Evolutionary conservation across 1,140 invertebrate genomes (phyloP), one percentile per base, ranked within the genome.

Genomic region (Drosophila hydei): DNA sequence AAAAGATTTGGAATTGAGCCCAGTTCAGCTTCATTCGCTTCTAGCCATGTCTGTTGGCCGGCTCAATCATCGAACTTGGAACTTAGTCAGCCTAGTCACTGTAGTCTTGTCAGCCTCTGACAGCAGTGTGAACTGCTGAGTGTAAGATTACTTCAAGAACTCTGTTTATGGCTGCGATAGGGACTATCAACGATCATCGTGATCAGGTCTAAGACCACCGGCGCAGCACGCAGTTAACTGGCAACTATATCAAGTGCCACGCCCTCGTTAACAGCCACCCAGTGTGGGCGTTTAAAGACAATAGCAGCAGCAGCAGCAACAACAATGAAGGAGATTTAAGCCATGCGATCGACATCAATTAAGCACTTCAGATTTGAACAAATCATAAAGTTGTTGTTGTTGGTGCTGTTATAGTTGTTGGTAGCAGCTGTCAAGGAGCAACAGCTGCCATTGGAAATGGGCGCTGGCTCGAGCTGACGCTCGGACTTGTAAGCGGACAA

Each of bases 301-400:
- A 30, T 9, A 59, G 19, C n/a, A 56, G 47, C 42, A 54, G 21
- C 27, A 61, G 9, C 56, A 52, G 27, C 56, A 52, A 8, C 27
- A 25, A 14, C 25, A 58, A 18, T 14, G 12, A 4, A 47, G 38
- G 21, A 55, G 11, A 27, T 14, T 12, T 6, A n/a, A 50, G 63
- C 52, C 51, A 72, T 60, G 45, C 62, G 73, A 59, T 76, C 71
- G 42, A 67, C 64, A 80, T 67, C 81, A 80, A 87, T 85, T 87
- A 80, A 64, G 77, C 50, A 74, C 81, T 87, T 87, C 51, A 81
- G 69, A 77, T 64, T 64, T 77, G 51, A 80, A 85, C 73, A 77
- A 84, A 84, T 84, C 79, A 84, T 85, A 76, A 65, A 84, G 70
- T 62, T 47, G 27, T 38, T 54, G 19, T 40, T 30, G 6, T 19